Conservation (phyloP, 1,140 invertebrate species). For the Papilio aristodemus region DNA sequence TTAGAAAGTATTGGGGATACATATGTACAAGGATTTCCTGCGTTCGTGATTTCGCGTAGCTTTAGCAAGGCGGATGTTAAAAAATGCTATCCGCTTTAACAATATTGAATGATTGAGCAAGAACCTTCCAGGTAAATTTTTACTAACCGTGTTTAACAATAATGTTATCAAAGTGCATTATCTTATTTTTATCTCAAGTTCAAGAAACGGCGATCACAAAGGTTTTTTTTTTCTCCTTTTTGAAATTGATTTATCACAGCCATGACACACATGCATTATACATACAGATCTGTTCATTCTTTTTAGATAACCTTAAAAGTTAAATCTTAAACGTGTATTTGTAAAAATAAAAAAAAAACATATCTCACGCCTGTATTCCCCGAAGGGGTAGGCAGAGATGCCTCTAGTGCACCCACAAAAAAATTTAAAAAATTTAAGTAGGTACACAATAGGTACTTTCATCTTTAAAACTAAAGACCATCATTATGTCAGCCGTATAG, state of each 20-base stretch:
- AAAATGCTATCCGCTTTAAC: not conserved
- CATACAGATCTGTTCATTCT: not conserved
- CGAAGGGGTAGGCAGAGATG: no score
- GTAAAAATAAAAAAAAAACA: no score
- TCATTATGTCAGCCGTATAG: no score
- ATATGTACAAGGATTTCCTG: not conserved
- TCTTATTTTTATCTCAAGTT: conserved; percentile 21
- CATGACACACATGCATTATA: not conserved
- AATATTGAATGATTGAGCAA: not conserved
- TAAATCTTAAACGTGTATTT: no score
- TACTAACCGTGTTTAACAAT: not conserved
- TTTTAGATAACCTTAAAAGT: not conserved
- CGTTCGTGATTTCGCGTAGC: not conserved
- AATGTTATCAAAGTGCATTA: conserved; percentile 16
- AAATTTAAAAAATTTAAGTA: no score
- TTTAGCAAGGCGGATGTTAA: not conserved
- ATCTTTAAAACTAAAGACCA: not conserved
- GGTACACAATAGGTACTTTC: not conserved
- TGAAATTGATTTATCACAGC: conserved; percentile 24
- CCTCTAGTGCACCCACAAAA: no score
- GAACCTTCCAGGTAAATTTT: no score
- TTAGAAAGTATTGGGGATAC: not conserved
- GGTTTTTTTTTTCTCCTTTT: conserved; percentile 16
- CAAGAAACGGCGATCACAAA: conserved; percentile 14
- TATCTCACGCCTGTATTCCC: no score